phyloP scores from a whole-genome alignment of 23 tunicate genomes.

The Phallusia fumigata region DNA sequence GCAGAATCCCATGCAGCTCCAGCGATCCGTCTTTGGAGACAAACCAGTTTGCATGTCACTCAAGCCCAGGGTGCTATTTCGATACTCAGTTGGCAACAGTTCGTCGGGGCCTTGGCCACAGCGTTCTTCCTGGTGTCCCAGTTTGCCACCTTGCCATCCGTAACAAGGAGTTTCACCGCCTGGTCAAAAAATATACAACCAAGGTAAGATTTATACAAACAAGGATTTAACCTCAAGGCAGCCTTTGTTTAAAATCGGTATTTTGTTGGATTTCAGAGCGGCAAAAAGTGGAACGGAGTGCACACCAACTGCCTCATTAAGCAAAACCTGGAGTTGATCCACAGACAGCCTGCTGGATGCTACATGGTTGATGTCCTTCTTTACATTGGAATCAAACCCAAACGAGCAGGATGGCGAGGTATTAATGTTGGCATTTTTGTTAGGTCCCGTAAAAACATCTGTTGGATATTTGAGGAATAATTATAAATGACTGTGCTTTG shows the following conservation, averaged over 20 bases:
- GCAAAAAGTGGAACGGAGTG: constrained; percentile 55
- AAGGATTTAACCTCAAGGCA: too few species aligned
- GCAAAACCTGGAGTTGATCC: constrained; percentile 42
- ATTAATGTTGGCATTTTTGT: too few species aligned
- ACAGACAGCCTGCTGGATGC: constrained; percentile 63
- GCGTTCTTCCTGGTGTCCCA: constrained; percentile 83
- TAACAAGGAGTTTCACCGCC: constrained; percentile 40
- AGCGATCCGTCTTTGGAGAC: constrained; percentile 37
- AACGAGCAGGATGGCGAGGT: constrained; percentile 86
- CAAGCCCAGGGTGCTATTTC: constrained; percentile 74
- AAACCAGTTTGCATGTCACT: constrained; percentile 34
- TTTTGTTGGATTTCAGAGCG: background rate
- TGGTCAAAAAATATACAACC: constrained; percentile 15
- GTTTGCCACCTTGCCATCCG: constrained; percentile 83
- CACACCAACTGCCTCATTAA: constrained; percentile 56
- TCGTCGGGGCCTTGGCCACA: constrained; percentile 53
- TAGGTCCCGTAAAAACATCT: too few species aligned
- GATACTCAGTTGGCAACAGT: constrained; percentile 48
- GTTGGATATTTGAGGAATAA: too few species aligned
- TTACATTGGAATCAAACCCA: constrained; percentile 53
- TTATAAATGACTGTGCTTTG: background rate
- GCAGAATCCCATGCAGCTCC: constrained; percentile 64
- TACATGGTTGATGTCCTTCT: constrained; percentile 55
- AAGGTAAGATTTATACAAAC: constrained; percentile 24
- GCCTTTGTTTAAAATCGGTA: too few species aligned